Evolutionary conservation across 2,888 invertebrate species (phyloP), one percentile per base, ranked within the genome.

Genomic region (Chironomus riparius): DNA sequence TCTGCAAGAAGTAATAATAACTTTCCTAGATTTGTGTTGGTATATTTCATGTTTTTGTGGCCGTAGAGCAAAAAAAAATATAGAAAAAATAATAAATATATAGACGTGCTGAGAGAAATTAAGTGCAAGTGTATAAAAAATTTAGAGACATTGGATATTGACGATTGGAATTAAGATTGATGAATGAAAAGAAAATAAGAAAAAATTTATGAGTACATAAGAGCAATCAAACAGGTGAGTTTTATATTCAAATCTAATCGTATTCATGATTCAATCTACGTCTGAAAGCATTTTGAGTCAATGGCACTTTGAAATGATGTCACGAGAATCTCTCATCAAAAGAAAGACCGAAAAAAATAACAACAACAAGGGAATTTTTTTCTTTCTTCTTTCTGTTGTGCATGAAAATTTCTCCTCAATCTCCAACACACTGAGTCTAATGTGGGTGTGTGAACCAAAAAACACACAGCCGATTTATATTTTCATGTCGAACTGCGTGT

Each of bases 11-110:
- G 70, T 47, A 18, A 48, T 56, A 71, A 50, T 71, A 71, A 71
- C 56, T 70, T 50, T 22, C n/a, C 13, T 18, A 70, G 21, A 50
- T 56, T 50, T 71, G 71, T 71, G 71, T 71, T 71, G 71, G 71
- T 71, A 56, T 24, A 65, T 65, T 21, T 65, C 21, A 65, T 65
- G 65, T 56, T 56, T 56, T 56, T 18, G 56, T 56, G 56, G 15
- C 56, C 65, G 13, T 24, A 65, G 65, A 65, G 21, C 65, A 65
- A n/a, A 12, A 18, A 13, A 21, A 65, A 65, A 22, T 22, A 65
- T 6, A 5, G 4, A 50, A 50, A 15, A 15, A 15, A 50, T 15
- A 50, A 50, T 50, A 28, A 28, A 7, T 38, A 38, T 38, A 38
- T 10, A 10, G 10, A 38, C 38, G 38, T 38, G 38, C 38, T 38